Base-by-base conservation (phyloP, 2,888 invertebrate species). In the Anoplius nigerrimus region DNA sequence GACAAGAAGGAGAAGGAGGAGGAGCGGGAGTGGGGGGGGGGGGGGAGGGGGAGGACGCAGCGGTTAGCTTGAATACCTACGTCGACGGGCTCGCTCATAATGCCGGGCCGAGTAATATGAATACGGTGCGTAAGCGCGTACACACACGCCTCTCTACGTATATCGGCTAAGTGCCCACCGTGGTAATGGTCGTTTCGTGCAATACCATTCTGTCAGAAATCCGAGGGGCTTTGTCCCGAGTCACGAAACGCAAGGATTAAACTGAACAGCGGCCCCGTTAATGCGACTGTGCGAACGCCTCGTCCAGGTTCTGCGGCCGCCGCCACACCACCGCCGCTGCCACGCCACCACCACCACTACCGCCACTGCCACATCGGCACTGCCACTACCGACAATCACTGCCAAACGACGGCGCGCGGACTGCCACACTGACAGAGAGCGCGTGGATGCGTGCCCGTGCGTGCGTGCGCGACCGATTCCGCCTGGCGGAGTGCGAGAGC, bases 171-270 rank as follows among this genome's bases (percentile, higher is more conserved):
- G 48, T 16, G 48, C 48, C 48, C 48, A 6, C 16, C 18, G 48
- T 65, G 80, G 84, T 87, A 87, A 88, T 86, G 86, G 86, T 85
- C 86, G 86, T 86, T 88, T 82, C 86, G 86, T 84, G 86, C 87
- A 84, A 86, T 87, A 86, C 86, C 83, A 83, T 87, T 87, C 85
- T 82, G 84, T 86, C 87, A 87, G 87, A 87, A 87, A 88, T 88
- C 88, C 87, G 85, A 84, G 82, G 84, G 86, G 87, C 87, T 88
- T 88, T 88, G 86, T 87, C 82, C 85, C 83, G 82, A 87, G 88
- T 88, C 87, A 88, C 88, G 88, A 86, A 88, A 87, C 84, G 86
- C 83, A 83, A 85, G 87, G 87, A 87, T 88, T 88, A 88, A 86
- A 84, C 83, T 74, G 79, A 82, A 84, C 82, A 82, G 79, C 82